Evolutionary conservation across 2,797 vertebrate species (phyloP).

Genomic region (Carapus acus): DNA sequence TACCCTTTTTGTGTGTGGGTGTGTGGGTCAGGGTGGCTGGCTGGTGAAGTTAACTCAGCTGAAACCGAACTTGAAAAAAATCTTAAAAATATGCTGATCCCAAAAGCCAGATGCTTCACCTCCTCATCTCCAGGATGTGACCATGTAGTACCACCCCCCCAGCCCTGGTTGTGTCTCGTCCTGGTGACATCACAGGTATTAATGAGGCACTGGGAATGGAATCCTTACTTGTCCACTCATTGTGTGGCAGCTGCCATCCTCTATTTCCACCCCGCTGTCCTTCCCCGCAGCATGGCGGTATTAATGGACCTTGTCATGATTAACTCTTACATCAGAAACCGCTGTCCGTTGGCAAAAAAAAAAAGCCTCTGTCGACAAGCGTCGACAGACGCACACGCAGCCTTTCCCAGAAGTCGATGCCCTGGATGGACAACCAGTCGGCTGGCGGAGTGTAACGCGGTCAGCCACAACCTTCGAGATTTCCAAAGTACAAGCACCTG

Average conservation of each 20-base stretch:
- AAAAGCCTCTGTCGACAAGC: conserved; percentile 44
- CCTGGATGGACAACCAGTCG: conserved; percentile 75
- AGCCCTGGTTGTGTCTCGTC: conserved; percentile 19
- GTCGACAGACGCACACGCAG: conserved; percentile 25
- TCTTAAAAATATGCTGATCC: background rate
- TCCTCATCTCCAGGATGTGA: conserved; percentile 24
- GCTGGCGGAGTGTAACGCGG: conserved; percentile 75
- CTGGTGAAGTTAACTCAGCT: no score
- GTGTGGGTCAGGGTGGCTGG: no score
- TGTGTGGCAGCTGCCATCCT: conserved; percentile 25
- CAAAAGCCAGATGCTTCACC: background rate
- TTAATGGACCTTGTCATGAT: conserved; percentile 56
- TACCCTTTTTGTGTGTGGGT: no score
- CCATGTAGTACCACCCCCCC: conserved; percentile 11
- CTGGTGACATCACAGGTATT: conserved; percentile 42
- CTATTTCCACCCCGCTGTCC: conserved; percentile 28
- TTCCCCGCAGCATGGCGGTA: conserved; percentile 22
- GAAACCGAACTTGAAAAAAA: no score
- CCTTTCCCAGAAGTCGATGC: conserved; percentile 69
- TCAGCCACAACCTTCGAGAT: conserved; percentile 76
- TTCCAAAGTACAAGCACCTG: conserved; percentile 95
- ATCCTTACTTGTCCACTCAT: conserved; percentile 13
- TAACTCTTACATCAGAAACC: conserved; percentile 59
- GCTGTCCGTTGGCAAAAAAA: conserved; percentile 42
- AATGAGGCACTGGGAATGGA: conserved; percentile 35